phyloP scores from a whole-genome alignment of 1,140 invertebrate species.

The Zaprionus gabonicus region DNA sequence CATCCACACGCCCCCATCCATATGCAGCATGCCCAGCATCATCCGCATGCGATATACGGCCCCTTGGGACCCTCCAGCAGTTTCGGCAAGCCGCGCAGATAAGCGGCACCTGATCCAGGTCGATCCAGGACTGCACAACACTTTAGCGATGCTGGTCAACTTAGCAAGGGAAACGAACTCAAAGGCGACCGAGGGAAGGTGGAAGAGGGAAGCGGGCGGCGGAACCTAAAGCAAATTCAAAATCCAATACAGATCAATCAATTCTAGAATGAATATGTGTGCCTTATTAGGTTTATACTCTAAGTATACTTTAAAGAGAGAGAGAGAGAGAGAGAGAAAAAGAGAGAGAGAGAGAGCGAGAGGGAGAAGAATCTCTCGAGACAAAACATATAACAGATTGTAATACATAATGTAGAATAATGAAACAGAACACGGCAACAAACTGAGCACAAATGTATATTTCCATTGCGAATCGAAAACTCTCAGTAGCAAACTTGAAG shows the following conservation, averaged over 20 bases:
- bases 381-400: slow-evolving; percentile 27
- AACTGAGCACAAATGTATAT: slow-evolving; percentile 51
- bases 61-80: slow-evolving; percentile 69
- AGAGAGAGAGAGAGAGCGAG: neutral
- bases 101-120: slow-evolving; percentile 19
- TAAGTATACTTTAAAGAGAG: slow-evolving; percentile 53
- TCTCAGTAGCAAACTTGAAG: slow-evolving; percentile 19
- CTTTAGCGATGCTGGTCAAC: slow-evolving; percentile 82
- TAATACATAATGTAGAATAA: slow-evolving; percentile 72
- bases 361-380: slow-evolving; percentile 1
- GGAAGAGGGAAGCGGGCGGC: neutral
- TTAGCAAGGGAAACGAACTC: slow-evolving; percentile 47
- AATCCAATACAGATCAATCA: slow-evolving; percentile 41
- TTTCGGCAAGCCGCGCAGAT: slow-evolving; percentile 82
- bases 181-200: slow-evolving; percentile 1
- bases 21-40: slow-evolving; percentile 47
- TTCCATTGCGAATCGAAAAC: slow-evolving; percentile 17
- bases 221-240: slow-evolving; percentile 29
- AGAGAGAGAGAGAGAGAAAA: neutral
- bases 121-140: slow-evolving; percentile 35
- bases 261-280: slow-evolving; percentile 79
- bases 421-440: slow-evolving; percentile 18
- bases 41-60: slow-evolving; percentile 73
- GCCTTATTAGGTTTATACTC: slow-evolving; percentile 84
- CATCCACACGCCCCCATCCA: slow-evolving; percentile 20